Base-by-base conservation (phyloP, 2,113 vertebrate genomes). In the Bos indicus region DNA sequence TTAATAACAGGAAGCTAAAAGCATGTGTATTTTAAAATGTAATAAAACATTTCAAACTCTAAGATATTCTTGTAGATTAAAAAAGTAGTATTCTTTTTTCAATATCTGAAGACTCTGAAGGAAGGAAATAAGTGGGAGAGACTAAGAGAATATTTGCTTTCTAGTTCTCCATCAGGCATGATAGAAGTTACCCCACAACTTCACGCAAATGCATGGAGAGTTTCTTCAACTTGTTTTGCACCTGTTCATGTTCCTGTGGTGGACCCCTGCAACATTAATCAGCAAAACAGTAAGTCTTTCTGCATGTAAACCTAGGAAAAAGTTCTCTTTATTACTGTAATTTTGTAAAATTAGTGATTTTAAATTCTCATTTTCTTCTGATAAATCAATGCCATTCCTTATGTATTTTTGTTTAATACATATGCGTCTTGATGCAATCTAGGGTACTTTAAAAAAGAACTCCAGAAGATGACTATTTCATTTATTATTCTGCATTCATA, bases 161-260 rank as follows among this genome's bases (percentile, higher is more conserved):
- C 48, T 96, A 99, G 99, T 57, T 99, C 99, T 98, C 99, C 99
- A 64, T 99, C 99, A 77, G 99, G 99, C 67, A 99, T 99, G 99
- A 99, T 99, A 95, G 99, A 99, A 98, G 99, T 99, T 23, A 99
- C 99, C 0, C 99, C 99, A 54, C 99, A 99, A 97, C 99, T 99
- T 92, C 99, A 99, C 85, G 99, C 99, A 88, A 99, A 99, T 81
- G 99, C 99, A 3, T 99, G 99, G 99, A 99, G 99, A 95, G 99
- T 99, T 97, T 99, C 99, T 1, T 99, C 99, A 93, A 99, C 99
- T 62, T 99, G 99, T 95, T 99, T 99, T 33, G 98, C 99, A 57
- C 99, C 99, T 67, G 97, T 99, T 94, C 99, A 99, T 96, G 98
- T 99, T 83, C 99, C 99, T 90, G 96, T 99, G 67, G 99, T 99